Evolutionary conservation across 2,888 invertebrate species (phyloP).

Genomic region (Hemaris fuciformis): DNA sequence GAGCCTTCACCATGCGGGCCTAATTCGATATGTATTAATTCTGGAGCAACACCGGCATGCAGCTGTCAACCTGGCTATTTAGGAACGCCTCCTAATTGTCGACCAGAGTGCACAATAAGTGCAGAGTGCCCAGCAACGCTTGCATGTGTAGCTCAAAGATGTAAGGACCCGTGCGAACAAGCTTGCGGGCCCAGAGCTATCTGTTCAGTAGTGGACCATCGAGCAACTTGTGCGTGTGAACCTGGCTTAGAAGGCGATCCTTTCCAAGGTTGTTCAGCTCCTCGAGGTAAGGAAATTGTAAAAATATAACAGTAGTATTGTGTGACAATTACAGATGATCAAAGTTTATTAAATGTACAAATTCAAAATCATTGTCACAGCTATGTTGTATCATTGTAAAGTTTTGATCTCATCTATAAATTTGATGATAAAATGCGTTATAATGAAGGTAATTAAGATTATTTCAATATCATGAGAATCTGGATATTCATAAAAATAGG

Average conservation of each 20-base stretch:
- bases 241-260: constrained; percentile 83
- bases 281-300: constrained; percentile 57
- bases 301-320: not conserved
- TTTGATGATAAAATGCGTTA: not conserved
- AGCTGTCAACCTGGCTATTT: constrained; percentile 83
- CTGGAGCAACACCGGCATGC: constrained; percentile 83
- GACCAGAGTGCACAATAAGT: constrained; percentile 85
- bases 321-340: not conserved
- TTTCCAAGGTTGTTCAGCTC: constrained; percentile 78
- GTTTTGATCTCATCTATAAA: not conserved
- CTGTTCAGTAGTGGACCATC: constrained; percentile 84
- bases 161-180: constrained; percentile 85
- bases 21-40: constrained; percentile 83
- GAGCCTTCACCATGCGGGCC: constrained; percentile 86
- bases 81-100: constrained; percentile 85
- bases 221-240: constrained; percentile 84
- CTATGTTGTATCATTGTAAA: not conserved
- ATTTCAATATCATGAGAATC: constrained; percentile 3
- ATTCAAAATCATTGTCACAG: not conserved
- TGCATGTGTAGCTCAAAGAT: constrained; percentile 84
- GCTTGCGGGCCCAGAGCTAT: constrained; percentile 83
- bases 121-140: constrained; percentile 85
- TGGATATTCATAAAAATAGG: constrained; percentile 11
- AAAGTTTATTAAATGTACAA: not conserved
- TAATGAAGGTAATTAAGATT: constrained; percentile 9